Conservation (phyloP, 2,888 invertebrate species). For the Zaprionus obscuricornis region DNA sequence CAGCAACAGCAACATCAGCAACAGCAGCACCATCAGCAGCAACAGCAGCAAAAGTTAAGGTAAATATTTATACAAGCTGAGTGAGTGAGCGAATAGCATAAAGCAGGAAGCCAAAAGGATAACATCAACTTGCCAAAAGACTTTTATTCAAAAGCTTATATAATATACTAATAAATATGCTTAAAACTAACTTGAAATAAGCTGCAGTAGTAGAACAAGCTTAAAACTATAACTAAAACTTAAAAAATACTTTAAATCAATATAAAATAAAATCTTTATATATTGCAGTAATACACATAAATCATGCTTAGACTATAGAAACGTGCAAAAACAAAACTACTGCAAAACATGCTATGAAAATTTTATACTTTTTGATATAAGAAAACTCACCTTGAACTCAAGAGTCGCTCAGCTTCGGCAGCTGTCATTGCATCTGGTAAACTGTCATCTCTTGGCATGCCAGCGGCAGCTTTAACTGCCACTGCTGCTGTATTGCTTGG, state of each 20-base stretch:
- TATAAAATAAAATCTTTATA: too few relatives aligned
- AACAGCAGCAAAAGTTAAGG: background rate
- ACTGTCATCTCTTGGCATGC: slow-evolving; percentile 75
- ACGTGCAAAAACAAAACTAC: too few relatives aligned
- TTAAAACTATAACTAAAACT: too few relatives aligned
- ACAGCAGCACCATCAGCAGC: too few relatives aligned
- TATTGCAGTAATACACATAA: too few relatives aligned
- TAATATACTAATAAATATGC: background rate
- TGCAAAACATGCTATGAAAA: background rate
- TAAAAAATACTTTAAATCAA: too few relatives aligned
- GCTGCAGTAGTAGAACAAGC: background rate
- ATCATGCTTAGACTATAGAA: slow-evolving; percentile 21
- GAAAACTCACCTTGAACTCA: slow-evolving; percentile 91
- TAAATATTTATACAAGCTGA: slow-evolving; percentile 51
- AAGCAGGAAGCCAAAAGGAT: slow-evolving; percentile 27
- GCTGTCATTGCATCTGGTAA: slow-evolving; percentile 89
- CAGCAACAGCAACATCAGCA: too few relatives aligned
- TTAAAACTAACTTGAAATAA: slow-evolving; percentile 8
- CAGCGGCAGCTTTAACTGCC: slow-evolving; percentile 8
- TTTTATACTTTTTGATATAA: background rate
- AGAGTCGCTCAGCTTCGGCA: slow-evolving; percentile 93
- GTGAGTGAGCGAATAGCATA: slow-evolving; percentile 16
- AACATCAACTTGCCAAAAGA: slow-evolving; percentile 8
- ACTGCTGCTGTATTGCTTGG: background rate
- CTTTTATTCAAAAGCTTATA: background rate